A percentile compares a stretch with the other conserved stretches of the same genome.
These are phyloP conservation scores for Drosophila repletoides DNA, from an alignment of 1,140 invertebrate species.

Conservation along the genomic window DNA sequence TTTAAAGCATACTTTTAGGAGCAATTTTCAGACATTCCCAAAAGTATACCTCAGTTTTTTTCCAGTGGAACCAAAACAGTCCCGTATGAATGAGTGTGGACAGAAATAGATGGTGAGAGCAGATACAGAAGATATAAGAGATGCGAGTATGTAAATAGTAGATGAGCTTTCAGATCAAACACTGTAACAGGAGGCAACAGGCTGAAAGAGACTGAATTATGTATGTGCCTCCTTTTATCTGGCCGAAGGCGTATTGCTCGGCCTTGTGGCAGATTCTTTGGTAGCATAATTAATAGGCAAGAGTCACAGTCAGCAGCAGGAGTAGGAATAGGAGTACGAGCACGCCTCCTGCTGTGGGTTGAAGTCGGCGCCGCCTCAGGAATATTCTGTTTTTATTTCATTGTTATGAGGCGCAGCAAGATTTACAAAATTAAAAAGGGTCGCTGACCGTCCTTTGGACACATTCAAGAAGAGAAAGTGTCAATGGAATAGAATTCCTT, in stretches of 20 bases:
- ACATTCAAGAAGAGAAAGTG: conserved; percentile 69
- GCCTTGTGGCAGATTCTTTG: conserved; percentile 38
- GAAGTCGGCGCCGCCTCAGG: background rate
- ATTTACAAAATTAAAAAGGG: conserved; percentile 79
- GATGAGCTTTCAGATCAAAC: conserved; percentile 15
- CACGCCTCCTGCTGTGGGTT: background rate
- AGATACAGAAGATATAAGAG: no score
- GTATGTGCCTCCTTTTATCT: conserved; percentile 24
- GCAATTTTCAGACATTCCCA: no score
- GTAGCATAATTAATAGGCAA: conserved; percentile 70
- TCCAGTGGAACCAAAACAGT: no score
- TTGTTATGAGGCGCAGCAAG: conserved; percentile 67
- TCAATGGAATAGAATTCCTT: conserved; percentile 73
- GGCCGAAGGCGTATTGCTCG: conserved; percentile 23
- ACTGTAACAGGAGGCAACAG: background rate
- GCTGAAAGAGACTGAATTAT: conserved; percentile 24
- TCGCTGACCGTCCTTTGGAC: conserved; percentile 47
- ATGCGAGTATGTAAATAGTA: conserved; percentile 5
- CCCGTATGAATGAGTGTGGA: no score
- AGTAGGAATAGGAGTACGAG: conserved; percentile 18
- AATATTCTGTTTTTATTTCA: conserved; percentile 76
- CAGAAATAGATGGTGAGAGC: no score
- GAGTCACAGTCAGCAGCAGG: conserved; percentile 14
- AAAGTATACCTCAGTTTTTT: no score
- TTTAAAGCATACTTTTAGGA: background rate